These are phyloP conservation scores for Arctocebus calabarensis DNA, from an alignment of 2,797 vertebrate species.

Conservation along the genomic window DNA sequence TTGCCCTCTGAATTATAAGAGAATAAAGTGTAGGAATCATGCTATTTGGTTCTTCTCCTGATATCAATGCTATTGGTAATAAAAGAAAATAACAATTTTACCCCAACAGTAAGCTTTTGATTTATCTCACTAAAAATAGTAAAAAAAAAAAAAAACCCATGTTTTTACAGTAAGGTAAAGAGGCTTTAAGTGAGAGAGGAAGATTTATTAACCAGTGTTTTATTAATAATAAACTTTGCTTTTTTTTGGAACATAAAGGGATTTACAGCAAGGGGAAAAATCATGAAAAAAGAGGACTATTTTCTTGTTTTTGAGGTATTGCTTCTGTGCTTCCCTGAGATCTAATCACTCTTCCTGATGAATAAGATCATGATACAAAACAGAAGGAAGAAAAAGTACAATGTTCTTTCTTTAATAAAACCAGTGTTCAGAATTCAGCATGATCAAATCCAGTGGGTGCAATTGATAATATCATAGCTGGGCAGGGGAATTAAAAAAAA, in stretches of 20 bases:
- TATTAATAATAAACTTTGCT: conserved; percentile 43
- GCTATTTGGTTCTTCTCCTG: neutral
- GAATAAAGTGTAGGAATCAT: neutral
- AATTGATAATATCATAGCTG: neutral
- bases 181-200: neutral
- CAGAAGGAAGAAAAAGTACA: neutral
- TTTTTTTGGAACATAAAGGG: neutral
- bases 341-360: conserved; percentile 8
- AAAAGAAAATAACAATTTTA: conserved; percentile 7
- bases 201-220: conserved; percentile 29
- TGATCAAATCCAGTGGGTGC: neutral
- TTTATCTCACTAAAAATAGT: conserved; percentile 32
- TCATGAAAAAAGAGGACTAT: neutral
- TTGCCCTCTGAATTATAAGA: neutral
- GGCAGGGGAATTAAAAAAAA: neutral
- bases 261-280: neutral
- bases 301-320: conserved; percentile 9
- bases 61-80: neutral
- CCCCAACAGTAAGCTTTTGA: neutral
- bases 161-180: neutral
- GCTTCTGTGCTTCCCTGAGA: neutral
- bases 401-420: neutral
- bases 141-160: neutral
- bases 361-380: neutral
- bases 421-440: neutral